These are phyloP conservation scores for Tupiocoris notatus DNA, from an alignment of 2,888 invertebrate genomes.

Conservation along the genomic window DNA sequence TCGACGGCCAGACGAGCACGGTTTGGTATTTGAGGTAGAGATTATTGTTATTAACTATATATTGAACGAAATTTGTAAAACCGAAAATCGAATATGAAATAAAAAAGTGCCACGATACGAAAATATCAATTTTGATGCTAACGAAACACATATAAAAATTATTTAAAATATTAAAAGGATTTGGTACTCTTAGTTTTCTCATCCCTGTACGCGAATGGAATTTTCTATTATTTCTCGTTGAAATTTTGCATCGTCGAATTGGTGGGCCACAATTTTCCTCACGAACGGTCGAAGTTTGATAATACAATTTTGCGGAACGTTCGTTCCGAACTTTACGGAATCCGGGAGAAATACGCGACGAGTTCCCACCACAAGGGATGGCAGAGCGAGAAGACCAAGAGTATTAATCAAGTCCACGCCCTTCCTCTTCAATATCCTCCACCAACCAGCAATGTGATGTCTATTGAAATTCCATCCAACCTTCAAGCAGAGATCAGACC, in stretches of 20 bases:
- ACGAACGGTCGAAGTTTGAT: no score
- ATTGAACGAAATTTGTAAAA: neutral
- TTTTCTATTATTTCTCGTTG: no score
- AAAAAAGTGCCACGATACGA: neutral
- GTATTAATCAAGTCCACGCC: slow-evolving; percentile 40
- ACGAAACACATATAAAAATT: neutral
- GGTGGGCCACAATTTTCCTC: no score
- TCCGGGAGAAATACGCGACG: no score
- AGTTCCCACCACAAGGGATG: no score
- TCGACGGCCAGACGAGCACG: neutral
- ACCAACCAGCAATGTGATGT: slow-evolving; percentile 32
- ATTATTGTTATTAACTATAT: slow-evolving; percentile 18
- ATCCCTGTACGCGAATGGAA: no score
- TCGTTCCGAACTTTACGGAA: no score
- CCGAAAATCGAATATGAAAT: neutral
- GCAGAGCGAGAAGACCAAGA: slow-evolving; percentile 30
- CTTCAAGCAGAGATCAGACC: no score
- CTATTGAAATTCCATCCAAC: slow-evolving; percentile 37
- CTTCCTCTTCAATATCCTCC: slow-evolving; percentile 35
- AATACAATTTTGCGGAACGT: no score
- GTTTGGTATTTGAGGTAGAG: slow-evolving; percentile 34
- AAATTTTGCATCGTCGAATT: no score
- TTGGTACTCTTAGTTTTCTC: slow-evolving; percentile 27
- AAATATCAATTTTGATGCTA: neutral
- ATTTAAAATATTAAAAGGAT: neutral